A percentile compares a stretch with the other conserved stretches of the same genome.
These are phyloP conservation scores for Ferrisia virgata DNA, from an alignment of 2,888 invertebrate species.

Conservation along the genomic window DNA sequence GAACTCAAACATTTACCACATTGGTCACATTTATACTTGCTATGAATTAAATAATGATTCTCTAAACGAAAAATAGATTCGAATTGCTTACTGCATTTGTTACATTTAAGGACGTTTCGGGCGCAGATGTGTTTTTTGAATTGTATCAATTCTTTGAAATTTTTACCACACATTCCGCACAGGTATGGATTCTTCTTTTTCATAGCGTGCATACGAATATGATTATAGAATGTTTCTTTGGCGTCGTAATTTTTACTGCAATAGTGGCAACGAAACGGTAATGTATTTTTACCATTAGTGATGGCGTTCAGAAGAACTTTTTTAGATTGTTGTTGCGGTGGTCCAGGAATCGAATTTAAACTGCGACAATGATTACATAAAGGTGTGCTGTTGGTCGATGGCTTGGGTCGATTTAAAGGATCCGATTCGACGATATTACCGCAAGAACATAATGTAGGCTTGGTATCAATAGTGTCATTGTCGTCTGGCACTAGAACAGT, in stretches of 20 bases:
- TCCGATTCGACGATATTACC: background rate
- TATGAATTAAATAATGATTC: constrained; percentile 35
- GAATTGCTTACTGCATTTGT: constrained; percentile 39
- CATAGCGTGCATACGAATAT: constrained; percentile 34
- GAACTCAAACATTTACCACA: constrained; percentile 39
- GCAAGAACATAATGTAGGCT: constrained; percentile 24
- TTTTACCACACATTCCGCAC: constrained; percentile 43
- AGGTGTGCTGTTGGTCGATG: background rate
- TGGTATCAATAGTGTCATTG: background rate
- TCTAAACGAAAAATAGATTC: constrained; percentile 35
- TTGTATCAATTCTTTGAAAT: constrained; percentile 41
- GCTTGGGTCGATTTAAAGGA: background rate
- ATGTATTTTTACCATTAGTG: background rate
- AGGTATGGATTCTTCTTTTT: constrained; percentile 40
- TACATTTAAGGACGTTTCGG: constrained; percentile 34
- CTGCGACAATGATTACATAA: constrained; percentile 7
- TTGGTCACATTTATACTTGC: constrained; percentile 37
- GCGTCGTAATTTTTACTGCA: constrained; percentile 37
- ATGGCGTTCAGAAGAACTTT: constrained; percentile 39
- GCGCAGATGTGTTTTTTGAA: constrained; percentile 43
- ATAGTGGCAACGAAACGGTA: constrained; percentile 42
- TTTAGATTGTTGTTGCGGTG: constrained; percentile 2
- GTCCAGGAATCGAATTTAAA: background rate
- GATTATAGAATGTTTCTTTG: constrained; percentile 35
- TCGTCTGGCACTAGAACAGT: constrained; percentile 39